Evolutionary conservation across 2,113 vertebrate species (phyloP).

Genomic region (Chelonoidis abingdonii): DNA sequence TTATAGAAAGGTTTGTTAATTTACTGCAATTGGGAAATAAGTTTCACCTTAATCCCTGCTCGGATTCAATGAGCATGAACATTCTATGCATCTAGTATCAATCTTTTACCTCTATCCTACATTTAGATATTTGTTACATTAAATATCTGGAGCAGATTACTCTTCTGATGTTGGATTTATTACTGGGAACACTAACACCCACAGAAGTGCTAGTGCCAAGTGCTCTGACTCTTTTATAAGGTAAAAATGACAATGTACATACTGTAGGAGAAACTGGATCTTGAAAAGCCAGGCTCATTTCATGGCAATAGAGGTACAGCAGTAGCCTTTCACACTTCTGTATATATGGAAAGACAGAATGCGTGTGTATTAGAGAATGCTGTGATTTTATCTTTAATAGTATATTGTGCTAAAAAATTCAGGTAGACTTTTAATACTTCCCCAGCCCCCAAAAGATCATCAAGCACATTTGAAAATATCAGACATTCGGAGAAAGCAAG

Average conservation of each 20-base stretch:
- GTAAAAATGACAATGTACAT: slow-evolving; percentile 49
- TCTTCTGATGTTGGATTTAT: background rate
- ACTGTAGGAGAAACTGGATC: slow-evolving; percentile 85
- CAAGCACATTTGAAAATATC: background rate
- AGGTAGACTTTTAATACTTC: background rate
- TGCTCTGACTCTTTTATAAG: background rate
- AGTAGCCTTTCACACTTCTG: slow-evolving; percentile 86
- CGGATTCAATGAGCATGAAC: background rate
- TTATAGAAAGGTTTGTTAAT: background rate
- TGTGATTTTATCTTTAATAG: background rate
- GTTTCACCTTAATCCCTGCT: background rate
- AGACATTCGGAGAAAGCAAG: background rate
- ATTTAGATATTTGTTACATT: background rate
- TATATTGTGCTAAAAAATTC: background rate
- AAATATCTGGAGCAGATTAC: background rate
- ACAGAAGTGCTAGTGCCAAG: background rate
- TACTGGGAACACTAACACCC: background rate
- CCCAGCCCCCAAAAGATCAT: background rate
- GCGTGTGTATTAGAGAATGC: background rate
- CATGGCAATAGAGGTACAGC: slow-evolving; percentile 84
- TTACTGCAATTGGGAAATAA: background rate
- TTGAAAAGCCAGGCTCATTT: slow-evolving; percentile 87
- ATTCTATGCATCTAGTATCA: background rate
- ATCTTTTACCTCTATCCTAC: background rate
- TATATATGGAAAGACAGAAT: slow-evolving; percentile 25